These are phyloP conservation scores for Portunus trituberculatus DNA, from an alignment of 1,140 invertebrate species.

Conservation along the genomic window DNA sequence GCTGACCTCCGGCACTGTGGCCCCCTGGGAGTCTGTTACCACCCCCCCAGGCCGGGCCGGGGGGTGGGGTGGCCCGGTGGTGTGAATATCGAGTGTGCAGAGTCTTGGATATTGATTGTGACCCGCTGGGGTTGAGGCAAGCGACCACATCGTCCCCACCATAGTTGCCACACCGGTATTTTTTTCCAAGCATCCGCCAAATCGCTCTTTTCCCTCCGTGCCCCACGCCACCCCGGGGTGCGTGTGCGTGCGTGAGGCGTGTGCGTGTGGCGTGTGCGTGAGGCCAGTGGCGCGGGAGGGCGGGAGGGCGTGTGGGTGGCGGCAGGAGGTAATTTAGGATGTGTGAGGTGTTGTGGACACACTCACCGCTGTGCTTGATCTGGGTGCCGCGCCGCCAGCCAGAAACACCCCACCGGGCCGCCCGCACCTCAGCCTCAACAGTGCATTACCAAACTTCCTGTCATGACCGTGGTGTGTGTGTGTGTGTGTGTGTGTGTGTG, in stretches of 20 bases:
- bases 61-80: background rate
- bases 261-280: conserved; percentile 1
- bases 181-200: background rate
- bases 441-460: too few species aligned
- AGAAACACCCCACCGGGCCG: background rate
- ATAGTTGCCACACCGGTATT: background rate
- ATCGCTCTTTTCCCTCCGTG: background rate
- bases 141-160: conserved; percentile 63
- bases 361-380: background rate
- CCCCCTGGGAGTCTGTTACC: background rate
- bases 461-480: background rate
- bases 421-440: too few species aligned
- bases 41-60: background rate
- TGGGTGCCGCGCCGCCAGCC: background rate
- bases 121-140: conserved; percentile 59
- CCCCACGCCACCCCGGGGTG: background rate
- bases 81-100: conserved; percentile 57
- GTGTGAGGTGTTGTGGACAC: background rate
- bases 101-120: conserved; percentile 74
- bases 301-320: background rate
- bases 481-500: conserved; percentile 26
- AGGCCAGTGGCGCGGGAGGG: background rate
- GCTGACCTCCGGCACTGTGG: background rate
- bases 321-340: background rate
- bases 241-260: background rate